Evolutionary conservation across 92 coral and sea anemone genomes (phyloP).

Genomic region (Porites cylindrica): DNA sequence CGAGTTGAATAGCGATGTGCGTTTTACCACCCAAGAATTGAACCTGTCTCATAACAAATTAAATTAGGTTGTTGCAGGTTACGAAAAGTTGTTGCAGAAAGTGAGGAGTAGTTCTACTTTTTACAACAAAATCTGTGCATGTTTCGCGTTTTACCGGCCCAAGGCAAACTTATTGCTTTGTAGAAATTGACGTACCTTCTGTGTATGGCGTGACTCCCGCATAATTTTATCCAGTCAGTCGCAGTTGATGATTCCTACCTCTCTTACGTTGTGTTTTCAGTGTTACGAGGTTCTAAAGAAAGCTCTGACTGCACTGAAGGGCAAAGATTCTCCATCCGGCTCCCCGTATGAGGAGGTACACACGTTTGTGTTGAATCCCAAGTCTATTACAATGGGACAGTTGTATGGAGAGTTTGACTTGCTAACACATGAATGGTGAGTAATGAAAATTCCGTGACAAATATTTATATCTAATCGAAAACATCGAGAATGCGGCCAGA

Average conservation of each 20-base stretch:
- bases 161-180: too few species aligned
- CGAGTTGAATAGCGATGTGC: too few species aligned
- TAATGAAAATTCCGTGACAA: background rate
- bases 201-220: too few species aligned
- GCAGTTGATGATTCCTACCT: background rate
- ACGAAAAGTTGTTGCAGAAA: too few species aligned
- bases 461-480: background rate
- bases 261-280: conserved; percentile 37
- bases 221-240: background rate
- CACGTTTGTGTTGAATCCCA: conserved; percentile 92
- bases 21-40: too few species aligned
- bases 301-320: conserved; percentile 91
- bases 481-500: background rate
- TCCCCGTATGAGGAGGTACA: conserved; percentile 94
- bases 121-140: too few species aligned
- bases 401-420: conserved; percentile 98
- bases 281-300: conserved; percentile 96
- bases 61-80: too few species aligned
- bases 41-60: too few species aligned
- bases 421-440: conserved; percentile 97
- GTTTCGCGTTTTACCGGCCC: too few species aligned
- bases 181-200: too few species aligned
- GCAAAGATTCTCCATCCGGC: conserved; percentile 97
- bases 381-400: conserved; percentile 99
- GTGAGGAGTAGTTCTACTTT: too few species aligned